These are phyloP conservation scores for Salpingus planirostris DNA, from an alignment of 2,888 invertebrate genomes.

Conservation along the genomic window DNA sequence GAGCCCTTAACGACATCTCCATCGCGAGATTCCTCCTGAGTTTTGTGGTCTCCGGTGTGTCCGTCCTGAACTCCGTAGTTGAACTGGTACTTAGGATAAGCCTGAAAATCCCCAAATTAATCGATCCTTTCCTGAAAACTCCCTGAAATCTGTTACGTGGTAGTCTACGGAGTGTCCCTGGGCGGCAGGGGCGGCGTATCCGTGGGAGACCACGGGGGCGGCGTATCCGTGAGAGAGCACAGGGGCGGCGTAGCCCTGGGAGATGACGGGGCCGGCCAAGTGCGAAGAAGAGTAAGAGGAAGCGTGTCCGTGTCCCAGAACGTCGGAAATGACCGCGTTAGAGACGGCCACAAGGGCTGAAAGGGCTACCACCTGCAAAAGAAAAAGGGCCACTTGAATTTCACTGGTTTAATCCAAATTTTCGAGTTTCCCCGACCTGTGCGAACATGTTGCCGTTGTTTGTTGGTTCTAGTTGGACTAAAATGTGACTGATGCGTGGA, in stretches of 20 bases:
- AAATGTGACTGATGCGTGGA: constrained; percentile 1
- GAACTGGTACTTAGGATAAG: constrained; percentile 55
- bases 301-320: constrained; percentile 19
- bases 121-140: too few species aligned
- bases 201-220: constrained; percentile 8
- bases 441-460: too few species aligned
- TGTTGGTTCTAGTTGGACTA: neutral
- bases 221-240: constrained; percentile 6
- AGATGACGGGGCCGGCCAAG: neutral
- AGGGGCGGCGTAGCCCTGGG: constrained; percentile 1
- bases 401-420: too few species aligned
- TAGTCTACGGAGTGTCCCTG: constrained; percentile 1
- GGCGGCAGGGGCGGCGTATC: neutral
- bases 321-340: constrained; percentile 41
- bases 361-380: constrained; percentile 27
- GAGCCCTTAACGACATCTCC: constrained; percentile 46
- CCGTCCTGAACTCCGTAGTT: constrained; percentile 54
- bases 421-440: too few species aligned
- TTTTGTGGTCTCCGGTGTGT: constrained; percentile 46
- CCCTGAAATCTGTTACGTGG: too few species aligned
- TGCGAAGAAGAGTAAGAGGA: constrained; percentile 3
- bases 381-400: too few species aligned
- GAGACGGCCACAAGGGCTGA: constrained; percentile 31
- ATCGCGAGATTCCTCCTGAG: constrained; percentile 46
- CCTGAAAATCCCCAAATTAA: constrained; percentile 14